Evolutionary conservation across 2,888 invertebrate species (phyloP), one percentile per base, ranked within the genome.

Genomic region (Calameuta filiformis): DNA sequence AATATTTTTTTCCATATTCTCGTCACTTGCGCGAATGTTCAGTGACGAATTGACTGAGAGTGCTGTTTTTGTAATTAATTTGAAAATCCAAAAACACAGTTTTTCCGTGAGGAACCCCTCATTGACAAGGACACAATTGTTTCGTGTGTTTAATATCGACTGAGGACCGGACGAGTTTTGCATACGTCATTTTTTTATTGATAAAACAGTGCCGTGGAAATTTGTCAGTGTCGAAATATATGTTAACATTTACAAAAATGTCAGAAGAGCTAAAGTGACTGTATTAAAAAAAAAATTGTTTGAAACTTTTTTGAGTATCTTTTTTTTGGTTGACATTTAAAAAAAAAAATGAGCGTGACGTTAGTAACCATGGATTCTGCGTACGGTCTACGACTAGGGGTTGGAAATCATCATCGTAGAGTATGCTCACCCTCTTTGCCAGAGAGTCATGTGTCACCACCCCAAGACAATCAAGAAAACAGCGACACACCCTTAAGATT

Each of bases 401-500:
- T 86, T 11, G 79, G 82, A 30, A 80, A 79, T 69, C 86, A 85
- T 73, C 34, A 74, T 34, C 78, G 73, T n/a, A 76, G 81, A 68
- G 56, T 78, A 15, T 81, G 79, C 77, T 81, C 76, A 76, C 79
- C 84, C 79, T 77, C 82, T 76, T 69, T 80, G 34, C 75, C 75
- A 11, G 76, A 76, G 35, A 73, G 73, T 37, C 78, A 73, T 73
- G 76, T 73, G 37, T 12, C 77, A 37, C 69, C 73, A 80, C 35
- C 12, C 12, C 71, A 37, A 76, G 82, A 69, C 1, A 78, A 82
- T 9, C 80, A 83, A 4, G 84, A 85, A 15, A 76, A 76, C 4
- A 71, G 68, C 79, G 86, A 87, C 1, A 31, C 83, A 0, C 79
- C 89, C 1, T 90, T 97, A 40, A 95, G 96, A 85, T 97, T 97